Base-by-base conservation (phyloP, 2,888 invertebrate species). In the Danaus chrysippus region DNA sequence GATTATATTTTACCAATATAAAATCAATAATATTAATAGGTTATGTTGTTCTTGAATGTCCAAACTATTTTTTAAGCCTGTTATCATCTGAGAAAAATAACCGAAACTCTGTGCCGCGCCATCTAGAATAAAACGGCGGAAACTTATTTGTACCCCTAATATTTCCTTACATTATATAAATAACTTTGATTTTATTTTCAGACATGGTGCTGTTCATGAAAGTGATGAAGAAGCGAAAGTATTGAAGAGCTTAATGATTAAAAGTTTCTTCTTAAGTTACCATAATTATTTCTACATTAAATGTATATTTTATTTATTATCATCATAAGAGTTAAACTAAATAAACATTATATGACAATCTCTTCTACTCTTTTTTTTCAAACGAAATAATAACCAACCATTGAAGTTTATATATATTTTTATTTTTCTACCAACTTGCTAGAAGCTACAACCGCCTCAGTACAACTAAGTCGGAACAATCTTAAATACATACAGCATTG, bases 161-260 rank as follows among this genome's bases (percentile, higher is more conserved):
- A 5, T 43, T 44, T 58, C 13, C 19, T 23, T 34, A 34, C 6
- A 34, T 34, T 34, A 34, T 34, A 34, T 34, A 6, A 3, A 34
- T 34, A 34, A 3, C 3, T 13, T n/a, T 17, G 62, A 63, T 59
- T 65, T 69, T 78, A 76, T 71, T 93, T 93, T 49, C 90, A 96
- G 96, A 95, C 91, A 98, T 98, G 97, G 95, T 98, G 59, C 87
- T 98, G 49, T 97, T 98, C 79, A 98, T 98, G 96, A 96, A 96
- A 87, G 92, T 97, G 53, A 96, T 96, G 91, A 97, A 94, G 81
- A 97, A 96, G 81, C 93, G 91, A 76, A 87, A 83, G 76, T 78
- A 73, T 66, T 81, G 83, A 12, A 49, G 65, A 19, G 68, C 23
- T 54, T 13, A 41, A 10, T 13, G 17, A 23, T 42, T 42, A 19